These are phyloP conservation scores for Periparus ater DNA, from an alignment of 2,797 vertebrate genomes.

Conservation along the genomic window DNA sequence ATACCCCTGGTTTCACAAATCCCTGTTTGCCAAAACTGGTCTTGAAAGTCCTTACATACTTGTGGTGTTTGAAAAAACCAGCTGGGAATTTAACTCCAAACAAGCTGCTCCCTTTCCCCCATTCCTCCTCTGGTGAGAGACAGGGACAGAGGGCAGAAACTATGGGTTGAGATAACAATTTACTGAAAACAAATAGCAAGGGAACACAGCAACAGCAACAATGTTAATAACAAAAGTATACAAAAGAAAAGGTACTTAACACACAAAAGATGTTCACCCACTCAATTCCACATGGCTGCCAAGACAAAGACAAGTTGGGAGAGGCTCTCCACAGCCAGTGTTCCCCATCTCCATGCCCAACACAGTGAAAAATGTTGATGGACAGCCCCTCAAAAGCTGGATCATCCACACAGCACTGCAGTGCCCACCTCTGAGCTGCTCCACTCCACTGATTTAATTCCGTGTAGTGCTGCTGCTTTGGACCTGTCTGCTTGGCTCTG, in stretches of 20 bases:
- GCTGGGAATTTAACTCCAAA: not conserved
- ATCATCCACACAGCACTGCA: not conserved
- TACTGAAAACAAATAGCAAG: not conserved
- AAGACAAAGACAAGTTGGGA: not conserved
- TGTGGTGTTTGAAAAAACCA: not conserved
- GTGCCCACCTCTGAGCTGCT: not conserved
- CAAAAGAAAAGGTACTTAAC: not conserved
- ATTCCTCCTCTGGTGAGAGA: not conserved
- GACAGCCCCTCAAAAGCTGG: not conserved
- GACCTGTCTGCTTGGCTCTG: not conserved
- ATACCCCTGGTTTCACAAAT: not conserved
- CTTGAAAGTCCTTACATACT: not conserved
- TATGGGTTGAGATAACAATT: not conserved
- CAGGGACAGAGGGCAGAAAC: not conserved
- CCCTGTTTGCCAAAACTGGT: not conserved
- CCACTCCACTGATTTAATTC: not conserved
- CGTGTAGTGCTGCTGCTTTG: accelerated
- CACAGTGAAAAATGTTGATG: not conserved
- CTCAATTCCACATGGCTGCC: accelerated
- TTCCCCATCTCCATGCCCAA: not conserved
- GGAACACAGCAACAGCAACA: not conserved
- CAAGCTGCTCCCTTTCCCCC: accelerated
- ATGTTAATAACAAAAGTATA: not conserved
- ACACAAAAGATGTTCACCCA: not conserved
- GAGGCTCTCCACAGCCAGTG: not conserved